Evolutionary conservation across 64 coral and sea anemone species (phyloP), one percentile per base, ranked within the genome.

Genomic region (Dendronephthya gigantea): DNA sequence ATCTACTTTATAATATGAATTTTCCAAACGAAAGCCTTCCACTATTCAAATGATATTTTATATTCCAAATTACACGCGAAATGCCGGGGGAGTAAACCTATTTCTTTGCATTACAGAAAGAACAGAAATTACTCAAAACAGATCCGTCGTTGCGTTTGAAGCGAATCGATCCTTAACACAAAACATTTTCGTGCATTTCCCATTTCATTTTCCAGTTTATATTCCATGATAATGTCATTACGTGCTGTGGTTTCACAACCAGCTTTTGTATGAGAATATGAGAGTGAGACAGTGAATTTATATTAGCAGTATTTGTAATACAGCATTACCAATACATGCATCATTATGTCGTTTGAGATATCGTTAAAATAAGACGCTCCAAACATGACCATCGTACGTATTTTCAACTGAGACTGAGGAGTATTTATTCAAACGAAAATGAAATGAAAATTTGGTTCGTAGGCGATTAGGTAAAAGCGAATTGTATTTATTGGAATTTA

Each of bases 41-140:
- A 52, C 13, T 1, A 52, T 52, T 12, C 8, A 52, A 8, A 22
- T 22, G 23, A 1, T 52, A n/a, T 52, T 16, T 16, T 52, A 12
- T 52, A 16, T 52, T 52, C 1, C 17, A 62, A 2, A 62, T 62
- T 19, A 7, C 55, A 17, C 4, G 14, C 51, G 22, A 19, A 62
- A n/a, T n/a, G n/a, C 25, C 55, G 3, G 0, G 19, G 19, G 25
- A n/a, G 17, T 4, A n/a, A 2, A n/a, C 19, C 28, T 0, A 38
- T 31, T 31, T 81, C n/a, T 48, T 87, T n/a, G 14, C 48, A 51
- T 88, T 39, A 27, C 88, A 89, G 88, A 89, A 89, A 89, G 82
- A 89, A 81, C 70, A 48, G 11, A 89, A 89, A 19, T 33, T 89
- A 17, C 55, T 89, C 1, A 89, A 89, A 22, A 89, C 88, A 16